A percentile compares a stretch with the other conserved stretches of the same genome.
Conservation (phyloP, 2,113 vertebrate genomes). For the Tretioscincus oriximinensis region DNA sequence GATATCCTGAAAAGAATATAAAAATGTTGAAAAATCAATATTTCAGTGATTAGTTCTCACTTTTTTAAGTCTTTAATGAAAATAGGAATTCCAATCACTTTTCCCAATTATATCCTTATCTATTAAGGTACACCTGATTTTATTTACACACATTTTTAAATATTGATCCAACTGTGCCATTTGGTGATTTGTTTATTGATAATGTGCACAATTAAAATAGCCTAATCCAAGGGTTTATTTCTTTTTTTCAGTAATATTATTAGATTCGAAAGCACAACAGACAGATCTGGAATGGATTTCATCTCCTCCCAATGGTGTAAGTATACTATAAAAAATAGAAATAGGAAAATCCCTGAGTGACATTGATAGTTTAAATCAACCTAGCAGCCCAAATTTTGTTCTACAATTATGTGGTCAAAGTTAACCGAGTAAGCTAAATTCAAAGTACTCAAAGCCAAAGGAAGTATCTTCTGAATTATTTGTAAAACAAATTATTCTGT, state of each 20-base stretch:
- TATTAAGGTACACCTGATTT: background rate
- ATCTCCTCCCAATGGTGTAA: constrained; percentile 96
- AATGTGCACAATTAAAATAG: background rate
- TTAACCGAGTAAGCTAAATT: too few species aligned
- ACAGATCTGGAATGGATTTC: constrained; percentile 99
- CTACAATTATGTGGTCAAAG: background rate
- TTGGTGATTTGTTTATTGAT: constrained; percentile 19
- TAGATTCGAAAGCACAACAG: constrained; percentile 99
- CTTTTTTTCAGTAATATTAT: constrained; percentile 85
- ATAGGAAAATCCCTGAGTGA: background rate
- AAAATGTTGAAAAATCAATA: constrained; percentile 33
- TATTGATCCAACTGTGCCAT: background rate
- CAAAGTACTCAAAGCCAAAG: constrained; percentile 40
- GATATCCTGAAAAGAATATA: background rate
- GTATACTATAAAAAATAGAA: constrained; percentile 54
- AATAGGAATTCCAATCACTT: background rate
- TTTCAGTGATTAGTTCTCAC: constrained; percentile 23
- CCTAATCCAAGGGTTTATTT: constrained; percentile 52
- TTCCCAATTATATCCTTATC: background rate
- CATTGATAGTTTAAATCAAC: constrained; percentile 26
- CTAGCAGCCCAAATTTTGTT: constrained; percentile 16
- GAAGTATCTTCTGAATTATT: constrained; percentile 47
- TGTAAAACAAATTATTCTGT: constrained; percentile 34
- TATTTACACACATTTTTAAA: background rate
- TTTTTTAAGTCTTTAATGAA: constrained; percentile 8